Percentiles rank a stretch among this genome's conserved stretches.
phyloP scores from a whole-genome alignment of 2,888 invertebrate species.

The Euproctis similis region DNA sequence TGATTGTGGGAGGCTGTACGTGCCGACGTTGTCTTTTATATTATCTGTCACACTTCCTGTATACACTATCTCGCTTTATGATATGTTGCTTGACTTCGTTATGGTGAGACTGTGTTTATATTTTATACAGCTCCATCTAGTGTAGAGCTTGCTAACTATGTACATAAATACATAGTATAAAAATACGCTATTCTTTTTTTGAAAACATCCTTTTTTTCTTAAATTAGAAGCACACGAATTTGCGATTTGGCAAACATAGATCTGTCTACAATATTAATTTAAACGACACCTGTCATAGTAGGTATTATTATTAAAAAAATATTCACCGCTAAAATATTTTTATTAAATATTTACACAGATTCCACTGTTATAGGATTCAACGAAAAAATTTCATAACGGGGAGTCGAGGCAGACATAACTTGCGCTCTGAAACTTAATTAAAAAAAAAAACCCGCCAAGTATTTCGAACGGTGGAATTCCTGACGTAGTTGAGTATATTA shows the following conservation, averaged over 20 bases:
- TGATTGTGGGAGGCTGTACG: slow-evolving; percentile 20
- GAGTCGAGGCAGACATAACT: slow-evolving; percentile 13
- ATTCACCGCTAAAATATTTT: background rate
- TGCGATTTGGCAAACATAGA: too few relatives aligned
- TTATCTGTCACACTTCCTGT: slow-evolving; percentile 40
- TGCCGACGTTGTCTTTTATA: slow-evolving; percentile 21
- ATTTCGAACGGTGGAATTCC: slow-evolving; percentile 37
- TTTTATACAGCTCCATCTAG: too few relatives aligned
- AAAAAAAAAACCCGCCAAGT: slow-evolving; percentile 49
- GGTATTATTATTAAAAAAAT: too few relatives aligned
- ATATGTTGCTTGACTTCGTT: slow-evolving; percentile 9
- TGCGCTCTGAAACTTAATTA: slow-evolving; percentile 38
- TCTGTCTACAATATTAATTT: too few relatives aligned
- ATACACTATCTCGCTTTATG: slow-evolving; percentile 17
- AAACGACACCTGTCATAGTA: too few relatives aligned
- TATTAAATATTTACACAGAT: slow-evolving; percentile 9
- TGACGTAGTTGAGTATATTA: slow-evolving; percentile 20
- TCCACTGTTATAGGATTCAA: slow-evolving; percentile 6
- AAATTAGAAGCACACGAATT: too few relatives aligned
- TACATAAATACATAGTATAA: too few relatives aligned
- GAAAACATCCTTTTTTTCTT: too few relatives aligned
- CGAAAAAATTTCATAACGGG: slow-evolving; percentile 16
- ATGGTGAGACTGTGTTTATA: background rate
- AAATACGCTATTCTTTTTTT: too few relatives aligned
- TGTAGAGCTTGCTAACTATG: too few relatives aligned